Evolutionary conservation across 1,140 invertebrate species (phyloP).

Genomic region (Lucilia cuprina): DNA sequence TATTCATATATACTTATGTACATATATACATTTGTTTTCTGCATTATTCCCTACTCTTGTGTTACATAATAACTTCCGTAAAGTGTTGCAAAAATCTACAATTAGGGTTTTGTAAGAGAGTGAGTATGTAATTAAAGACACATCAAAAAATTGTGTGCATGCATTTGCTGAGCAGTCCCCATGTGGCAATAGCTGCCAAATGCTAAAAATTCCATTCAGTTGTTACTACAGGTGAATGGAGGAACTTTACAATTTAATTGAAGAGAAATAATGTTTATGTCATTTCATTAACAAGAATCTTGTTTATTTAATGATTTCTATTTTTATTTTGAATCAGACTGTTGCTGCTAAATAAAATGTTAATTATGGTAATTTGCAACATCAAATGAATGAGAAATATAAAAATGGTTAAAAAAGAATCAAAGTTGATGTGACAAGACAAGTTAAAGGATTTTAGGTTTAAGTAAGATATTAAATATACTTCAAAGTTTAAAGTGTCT

Average conservation of each 20-base stretch:
- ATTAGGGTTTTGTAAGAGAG: neutral
- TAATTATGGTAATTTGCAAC: neutral
- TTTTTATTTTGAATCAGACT: neutral
- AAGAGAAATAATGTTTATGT: neutral
- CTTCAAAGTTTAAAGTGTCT: too few relatives aligned
- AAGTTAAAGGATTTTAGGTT: too few relatives aligned
- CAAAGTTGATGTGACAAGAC: too few relatives aligned
- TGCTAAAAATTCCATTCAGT: neutral
- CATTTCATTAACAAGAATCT: slow-evolving; percentile 11
- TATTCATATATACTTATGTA: neutral
- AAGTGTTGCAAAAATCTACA: neutral
- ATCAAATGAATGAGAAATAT: too few relatives aligned
- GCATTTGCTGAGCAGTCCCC: neutral
- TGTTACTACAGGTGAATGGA: neutral
- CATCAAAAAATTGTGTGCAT: neutral
- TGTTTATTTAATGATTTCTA: slow-evolving; percentile 8
- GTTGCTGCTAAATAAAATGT: neutral
- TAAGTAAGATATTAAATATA: too few relatives aligned
- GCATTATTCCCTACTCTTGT: neutral
- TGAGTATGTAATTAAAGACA: neutral
- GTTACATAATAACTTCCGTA: neutral
- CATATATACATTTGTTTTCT: neutral
- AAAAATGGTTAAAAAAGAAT: too few relatives aligned
- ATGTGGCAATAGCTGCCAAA: neutral
- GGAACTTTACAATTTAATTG: neutral